Evolutionary conservation across 92 coral and sea anemone genomes (phyloP).

Genomic region (Parazoanthus darwini): DNA sequence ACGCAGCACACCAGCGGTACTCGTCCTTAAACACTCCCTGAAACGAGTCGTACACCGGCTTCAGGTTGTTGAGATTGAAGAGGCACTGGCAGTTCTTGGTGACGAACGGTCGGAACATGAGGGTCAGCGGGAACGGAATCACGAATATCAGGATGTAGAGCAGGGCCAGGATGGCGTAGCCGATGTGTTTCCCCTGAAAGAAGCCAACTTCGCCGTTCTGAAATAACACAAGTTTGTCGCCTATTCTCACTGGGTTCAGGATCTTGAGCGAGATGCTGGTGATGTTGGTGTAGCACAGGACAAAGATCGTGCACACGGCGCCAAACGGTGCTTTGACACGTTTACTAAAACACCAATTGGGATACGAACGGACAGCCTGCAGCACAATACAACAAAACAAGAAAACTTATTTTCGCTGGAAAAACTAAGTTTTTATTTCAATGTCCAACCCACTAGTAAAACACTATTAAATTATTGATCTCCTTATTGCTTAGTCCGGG

Average conservation of each 20-base stretch:
- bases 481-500: no score
- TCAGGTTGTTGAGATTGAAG: conserved; percentile 73
- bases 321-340: conserved; percentile 81
- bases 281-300: conserved; percentile 89
- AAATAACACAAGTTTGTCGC: conserved; percentile 52
- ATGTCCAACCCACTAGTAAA: no score
- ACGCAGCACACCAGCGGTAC: conserved; percentile 96
- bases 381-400: not conserved
- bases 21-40: conserved; percentile 90
- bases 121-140: conserved; percentile 80
- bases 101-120: conserved; percentile 77
- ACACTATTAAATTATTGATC: no score
- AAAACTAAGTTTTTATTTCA: no score
- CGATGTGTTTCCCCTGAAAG: conserved; percentile 71
- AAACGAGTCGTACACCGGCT: conserved; percentile 79
- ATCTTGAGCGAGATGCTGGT: conserved; percentile 85
- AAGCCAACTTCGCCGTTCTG: conserved; percentile 68
- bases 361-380: conserved; percentile 65
- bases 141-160: conserved; percentile 68
- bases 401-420: not conserved
- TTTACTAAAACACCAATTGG: conserved; percentile 83
- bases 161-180: conserved; percentile 71
- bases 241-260: conserved; percentile 66
- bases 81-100: conserved; percentile 73
- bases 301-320: conserved; percentile 89